Evolutionary conservation across 1,140 invertebrate species (phyloP).

Genomic region (Heliothis subflexa): DNA sequence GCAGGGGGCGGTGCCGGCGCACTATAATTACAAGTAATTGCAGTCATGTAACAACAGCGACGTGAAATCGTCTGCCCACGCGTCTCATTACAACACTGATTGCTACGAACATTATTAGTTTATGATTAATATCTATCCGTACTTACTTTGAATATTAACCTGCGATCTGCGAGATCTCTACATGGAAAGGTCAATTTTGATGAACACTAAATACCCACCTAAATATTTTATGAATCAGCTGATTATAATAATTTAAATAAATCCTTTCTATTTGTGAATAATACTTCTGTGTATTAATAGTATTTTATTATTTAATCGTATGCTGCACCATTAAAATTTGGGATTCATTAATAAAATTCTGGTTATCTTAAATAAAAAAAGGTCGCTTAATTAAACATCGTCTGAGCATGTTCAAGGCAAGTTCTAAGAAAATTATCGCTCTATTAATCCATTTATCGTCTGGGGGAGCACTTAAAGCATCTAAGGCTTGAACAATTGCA

Average conservation of each 20-base stretch:
- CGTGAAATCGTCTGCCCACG: conserved; percentile 7
- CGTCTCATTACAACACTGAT: conserved; percentile 16
- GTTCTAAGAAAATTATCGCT: conserved; percentile 42
- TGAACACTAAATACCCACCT: neutral
- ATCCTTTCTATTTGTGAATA: too few relatives aligned
- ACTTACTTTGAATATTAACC: neutral
- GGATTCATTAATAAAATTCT: conserved; percentile 24
- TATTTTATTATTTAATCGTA: neutral
- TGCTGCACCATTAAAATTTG: conserved; percentile 2
- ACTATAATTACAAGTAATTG: conserved; percentile 34
- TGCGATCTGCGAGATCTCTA: neutral
- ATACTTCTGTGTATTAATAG: neutral
- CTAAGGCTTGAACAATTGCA: conserved; percentile 49
- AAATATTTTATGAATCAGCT: neutral
- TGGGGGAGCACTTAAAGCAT: conserved; percentile 13
- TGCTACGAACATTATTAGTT: neutral
- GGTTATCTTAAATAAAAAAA: conserved; percentile 8
- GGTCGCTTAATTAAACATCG: conserved; percentile 12
- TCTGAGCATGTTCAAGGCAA: conserved; percentile 26
- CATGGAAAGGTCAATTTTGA: neutral
- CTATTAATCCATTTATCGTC: conserved; percentile 44
- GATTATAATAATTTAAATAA: too few relatives aligned
- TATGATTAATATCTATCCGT: conserved; percentile 20
- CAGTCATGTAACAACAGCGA: conserved; percentile 1
- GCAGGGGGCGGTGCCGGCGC: conserved; percentile 21